A percentile compares a stretch with the other conserved stretches of the same genome.
phyloP scores from a whole-genome alignment of 2,113 vertebrate species.

The Pontoporia blainvillei region DNA sequence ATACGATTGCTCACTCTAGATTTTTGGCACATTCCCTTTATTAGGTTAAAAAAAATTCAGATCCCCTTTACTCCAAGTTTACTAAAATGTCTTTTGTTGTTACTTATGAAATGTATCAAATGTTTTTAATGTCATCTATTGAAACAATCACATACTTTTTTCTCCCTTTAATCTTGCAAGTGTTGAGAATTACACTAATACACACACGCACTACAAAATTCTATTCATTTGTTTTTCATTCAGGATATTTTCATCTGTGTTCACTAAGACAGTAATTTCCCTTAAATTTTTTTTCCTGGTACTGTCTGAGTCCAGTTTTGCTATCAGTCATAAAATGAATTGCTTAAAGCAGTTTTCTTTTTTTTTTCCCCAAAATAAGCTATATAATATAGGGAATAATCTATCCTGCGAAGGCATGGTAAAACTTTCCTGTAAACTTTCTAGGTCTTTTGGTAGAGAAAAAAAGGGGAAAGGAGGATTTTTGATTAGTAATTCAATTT shows the following conservation, averaged over 20 bases:
- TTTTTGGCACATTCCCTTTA: neutral
- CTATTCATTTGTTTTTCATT: neutral
- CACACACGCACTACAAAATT: neutral
- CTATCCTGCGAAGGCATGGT: neutral
- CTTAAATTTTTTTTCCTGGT: neutral
- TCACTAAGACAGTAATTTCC: neutral
- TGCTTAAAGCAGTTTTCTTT: neutral
- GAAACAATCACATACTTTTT: neutral
- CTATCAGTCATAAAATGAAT: neutral
- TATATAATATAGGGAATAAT: neutral
- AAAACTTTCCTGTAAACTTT: neutral
- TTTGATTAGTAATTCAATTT: neutral
- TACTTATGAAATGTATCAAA: neutral
- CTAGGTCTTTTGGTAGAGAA: neutral
- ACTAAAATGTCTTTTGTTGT: neutral
- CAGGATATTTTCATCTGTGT: neutral
- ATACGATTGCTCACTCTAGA: neutral
- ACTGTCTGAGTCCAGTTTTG: neutral
- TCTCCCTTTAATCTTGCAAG: neutral
- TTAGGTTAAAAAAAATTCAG: neutral
- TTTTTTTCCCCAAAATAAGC: neutral
- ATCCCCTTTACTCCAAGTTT: neutral
- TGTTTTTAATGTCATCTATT: neutral
- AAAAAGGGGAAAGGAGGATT: neutral
- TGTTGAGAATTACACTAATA: neutral